Percentiles rank a stretch among this genome's conserved stretches.
Evolutionary conservation across 2,113 vertebrate species (phyloP).

Genomic region (Coptodon rendalli): DNA sequence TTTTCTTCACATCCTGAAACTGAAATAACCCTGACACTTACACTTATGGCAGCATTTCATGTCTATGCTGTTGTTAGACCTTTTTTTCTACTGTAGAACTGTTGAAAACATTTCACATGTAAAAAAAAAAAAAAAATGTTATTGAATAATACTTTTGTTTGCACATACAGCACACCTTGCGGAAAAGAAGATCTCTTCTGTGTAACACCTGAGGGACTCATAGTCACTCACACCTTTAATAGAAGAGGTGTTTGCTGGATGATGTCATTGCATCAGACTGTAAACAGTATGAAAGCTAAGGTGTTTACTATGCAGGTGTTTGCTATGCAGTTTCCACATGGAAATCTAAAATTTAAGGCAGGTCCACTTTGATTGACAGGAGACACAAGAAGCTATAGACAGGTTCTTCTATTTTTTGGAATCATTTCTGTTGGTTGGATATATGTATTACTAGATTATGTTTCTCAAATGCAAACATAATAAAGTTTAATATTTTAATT

Average conservation of each 20-base stretch:
- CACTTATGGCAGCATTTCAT: no score
- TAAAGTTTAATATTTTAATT: background rate
- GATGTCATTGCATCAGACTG: background rate
- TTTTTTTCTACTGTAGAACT: background rate
- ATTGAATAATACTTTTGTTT: background rate
- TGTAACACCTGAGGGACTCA: background rate
- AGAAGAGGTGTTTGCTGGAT: background rate
- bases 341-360: background rate
- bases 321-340: background rate
- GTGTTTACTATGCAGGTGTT: background rate
- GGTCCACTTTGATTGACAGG: background rate
- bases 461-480: background rate
- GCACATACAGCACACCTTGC: background rate
- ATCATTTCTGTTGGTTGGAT: background rate
- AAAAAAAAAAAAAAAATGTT: background rate
- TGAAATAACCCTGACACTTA: no score
- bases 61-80: no score
- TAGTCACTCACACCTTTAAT: background rate
- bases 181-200: background rate
- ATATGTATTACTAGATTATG: background rate
- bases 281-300: background rate
- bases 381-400: background rate
- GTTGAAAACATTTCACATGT: background rate
- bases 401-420: background rate
- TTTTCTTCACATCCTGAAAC: no score